Evolutionary conservation across 1,140 invertebrate species (phyloP).

Genomic region (Lepidurus arcticus): DNA sequence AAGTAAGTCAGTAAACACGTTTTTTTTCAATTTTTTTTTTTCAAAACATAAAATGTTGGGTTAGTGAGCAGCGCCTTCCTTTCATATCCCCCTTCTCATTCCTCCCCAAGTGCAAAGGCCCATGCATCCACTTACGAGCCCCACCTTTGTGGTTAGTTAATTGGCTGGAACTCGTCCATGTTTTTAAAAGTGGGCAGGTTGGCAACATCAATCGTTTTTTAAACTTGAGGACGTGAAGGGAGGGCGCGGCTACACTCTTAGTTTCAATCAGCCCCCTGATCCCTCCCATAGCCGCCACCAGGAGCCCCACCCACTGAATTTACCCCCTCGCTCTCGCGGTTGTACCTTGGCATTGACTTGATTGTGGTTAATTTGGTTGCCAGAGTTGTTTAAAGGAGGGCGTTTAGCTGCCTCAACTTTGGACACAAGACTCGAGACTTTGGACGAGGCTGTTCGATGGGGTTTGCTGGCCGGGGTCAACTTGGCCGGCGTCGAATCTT

Average conservation of each 20-base stretch:
- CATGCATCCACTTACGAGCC: slow-evolving; percentile 11
- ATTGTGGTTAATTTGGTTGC: slow-evolving; percentile 5
- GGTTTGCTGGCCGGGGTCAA: not conserved
- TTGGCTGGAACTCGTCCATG: not conserved
- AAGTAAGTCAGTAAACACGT: not conserved
- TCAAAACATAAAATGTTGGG: not conserved
- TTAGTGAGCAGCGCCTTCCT: slow-evolving; percentile 1
- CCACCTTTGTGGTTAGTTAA: not conserved
- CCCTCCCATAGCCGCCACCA: slow-evolving; percentile 6
- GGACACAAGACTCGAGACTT: not conserved
- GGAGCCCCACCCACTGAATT: slow-evolving; percentile 6
- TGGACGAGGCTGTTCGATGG: not conserved
- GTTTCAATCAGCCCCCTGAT: not conserved
- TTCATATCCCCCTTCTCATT: not conserved
- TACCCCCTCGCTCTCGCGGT: slow-evolving; percentile 5
- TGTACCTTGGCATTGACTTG: slow-evolving; percentile 17
- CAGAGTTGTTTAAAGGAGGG: not conserved
- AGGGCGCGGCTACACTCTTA: not conserved
- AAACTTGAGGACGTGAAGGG: not conserved
- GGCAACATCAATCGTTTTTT: not conserved
- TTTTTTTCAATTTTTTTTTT: not conserved
- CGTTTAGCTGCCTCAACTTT: slow-evolving; percentile 13
- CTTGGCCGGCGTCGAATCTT: not conserved
- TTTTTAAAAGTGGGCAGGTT: not conserved
- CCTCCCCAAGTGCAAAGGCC: not conserved